Evolutionary conservation across 2,888 invertebrate species (phyloP), one percentile per base, ranked within the genome.

Genomic region (Stenoptilia bipunctidactyla): DNA sequence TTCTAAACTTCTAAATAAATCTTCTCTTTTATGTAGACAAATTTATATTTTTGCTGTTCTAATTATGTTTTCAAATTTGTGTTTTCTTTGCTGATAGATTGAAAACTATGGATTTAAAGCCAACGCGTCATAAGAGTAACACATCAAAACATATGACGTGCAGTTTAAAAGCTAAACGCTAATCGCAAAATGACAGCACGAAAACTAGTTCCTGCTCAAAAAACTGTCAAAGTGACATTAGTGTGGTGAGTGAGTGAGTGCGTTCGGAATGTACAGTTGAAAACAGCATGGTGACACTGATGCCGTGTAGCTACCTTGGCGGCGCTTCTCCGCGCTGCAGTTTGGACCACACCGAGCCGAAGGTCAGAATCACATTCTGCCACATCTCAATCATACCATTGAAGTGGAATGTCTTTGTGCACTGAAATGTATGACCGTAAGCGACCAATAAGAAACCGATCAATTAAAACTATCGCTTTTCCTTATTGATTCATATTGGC

Each of bases 271-370:
- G 61, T 50, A 50, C 58, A 56, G 49, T 58, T 46, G 56, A 58
- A 58, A 59, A 56, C 65, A 75, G 65, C 65, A 88, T 88, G 88
- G 88, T 88, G 85, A 88, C 88, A 60, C 84, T 88, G 80, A 88
- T 88, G 88, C 87, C 88, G 73, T 88, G 87, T 75, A 86, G 85
- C 73, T 88, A 86, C 77, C 76, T 88, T 64, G 86, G 86, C 66
- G 79, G 85, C 49, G 77, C 83, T 56, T 82, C 85, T 51, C 79
- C 86, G 61, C 74, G 77, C 59, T 80, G 82, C 83, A 75, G 70
- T 57, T 59, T 82, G 73, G 83, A 82, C 51, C 77, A 79, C 68
- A 55, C 72, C 55, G 83, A 83, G 57, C 79, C 83, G 46, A 83
- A 83, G 83, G 83, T 83, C 64, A 80, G 79, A 61, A 57, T 20